Percentiles rank a stretch among this genome's conserved stretches.
Evolutionary conservation across 2,888 invertebrate genomes (phyloP).

Genomic region (Ichneumoninae sp.): DNA sequence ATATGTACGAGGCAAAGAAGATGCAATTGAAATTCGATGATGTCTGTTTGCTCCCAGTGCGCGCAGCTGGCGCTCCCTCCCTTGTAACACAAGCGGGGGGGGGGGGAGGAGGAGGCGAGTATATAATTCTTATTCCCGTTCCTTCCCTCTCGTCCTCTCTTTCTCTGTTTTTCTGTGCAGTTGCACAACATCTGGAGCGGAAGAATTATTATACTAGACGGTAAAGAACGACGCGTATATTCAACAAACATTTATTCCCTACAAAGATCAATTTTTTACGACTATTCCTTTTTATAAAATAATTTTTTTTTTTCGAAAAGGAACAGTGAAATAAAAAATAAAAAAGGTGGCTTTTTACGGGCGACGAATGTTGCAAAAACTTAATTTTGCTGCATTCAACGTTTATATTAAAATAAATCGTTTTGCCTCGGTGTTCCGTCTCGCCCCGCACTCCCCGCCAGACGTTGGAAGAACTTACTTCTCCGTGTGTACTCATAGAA

Average conservation of each 20-base stretch:
- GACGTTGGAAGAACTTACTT: neutral
- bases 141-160: neutral
- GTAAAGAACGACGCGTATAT: neutral
- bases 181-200: neutral
- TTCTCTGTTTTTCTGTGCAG: slow-evolving; percentile 17
- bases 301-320: too few relatives aligned
- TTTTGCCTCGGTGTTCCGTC: neutral
- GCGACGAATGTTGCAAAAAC: neutral
- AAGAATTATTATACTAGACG: neutral
- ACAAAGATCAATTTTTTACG: neutral
- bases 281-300: too few relatives aligned
- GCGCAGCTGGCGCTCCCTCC: slow-evolving; percentile 48
- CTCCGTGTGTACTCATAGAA: neutral
- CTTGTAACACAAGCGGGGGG: slow-evolving; percentile 19
- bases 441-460: neutral
- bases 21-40: slow-evolving; percentile 12
- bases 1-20: neutral
- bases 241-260: neutral
- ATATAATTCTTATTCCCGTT: slow-evolving; percentile 14
- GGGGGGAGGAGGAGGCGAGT: slow-evolving; percentile 12
- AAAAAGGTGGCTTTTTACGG: neutral
- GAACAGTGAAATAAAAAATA: neutral
- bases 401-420: neutral
- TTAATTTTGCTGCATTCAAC: neutral
- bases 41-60: slow-evolving; percentile 14